These are phyloP conservation scores for Tiaroga cobitis DNA, from an alignment of 2,797 vertebrate species.

Conservation along the genomic window DNA sequence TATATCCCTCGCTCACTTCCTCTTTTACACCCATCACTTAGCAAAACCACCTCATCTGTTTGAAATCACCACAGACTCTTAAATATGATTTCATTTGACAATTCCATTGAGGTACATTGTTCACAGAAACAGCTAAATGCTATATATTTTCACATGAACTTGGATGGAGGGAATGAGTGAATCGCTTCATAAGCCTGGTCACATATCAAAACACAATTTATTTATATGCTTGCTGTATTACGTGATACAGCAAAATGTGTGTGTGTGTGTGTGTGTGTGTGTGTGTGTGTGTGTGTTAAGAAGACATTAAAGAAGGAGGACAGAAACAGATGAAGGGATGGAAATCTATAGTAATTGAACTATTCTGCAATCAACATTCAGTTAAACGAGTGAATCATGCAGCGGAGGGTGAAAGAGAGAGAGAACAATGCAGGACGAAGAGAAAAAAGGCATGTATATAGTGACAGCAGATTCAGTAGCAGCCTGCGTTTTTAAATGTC, in stretches of 20 bases:
- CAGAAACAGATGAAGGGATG: constrained; percentile 46
- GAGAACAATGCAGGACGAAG: constrained; percentile 30
- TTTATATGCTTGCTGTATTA: constrained; percentile 5
- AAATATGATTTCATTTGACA: constrained; percentile 13
- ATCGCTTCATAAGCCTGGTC: background rate
- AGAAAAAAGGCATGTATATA: background rate
- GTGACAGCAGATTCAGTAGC: background rate
- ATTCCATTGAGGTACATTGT: background rate
- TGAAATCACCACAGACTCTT: constrained; percentile 25
- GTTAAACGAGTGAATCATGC: constrained; percentile 27
- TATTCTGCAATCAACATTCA: constrained; percentile 49
- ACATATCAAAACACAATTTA: background rate
- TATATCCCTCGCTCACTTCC: background rate
- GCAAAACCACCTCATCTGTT: constrained; percentile 20
- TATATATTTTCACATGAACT: background rate
- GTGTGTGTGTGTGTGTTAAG: background rate
- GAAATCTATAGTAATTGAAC: constrained; percentile 49
- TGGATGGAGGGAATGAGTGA: background rate
- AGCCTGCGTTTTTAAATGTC: background rate
- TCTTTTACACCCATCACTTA: constrained; percentile 23
- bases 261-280: background rate
- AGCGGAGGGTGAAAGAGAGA: constrained; percentile 2
- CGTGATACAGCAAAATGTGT: background rate
- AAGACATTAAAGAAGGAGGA: constrained; percentile 57
- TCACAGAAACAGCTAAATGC: background rate